A percentile compares a stretch with the other conserved stretches of the same genome.
These are phyloP conservation scores for Nymphicus hollandicus DNA, from an alignment of 2,113 vertebrate species.

Conservation along the genomic window DNA sequence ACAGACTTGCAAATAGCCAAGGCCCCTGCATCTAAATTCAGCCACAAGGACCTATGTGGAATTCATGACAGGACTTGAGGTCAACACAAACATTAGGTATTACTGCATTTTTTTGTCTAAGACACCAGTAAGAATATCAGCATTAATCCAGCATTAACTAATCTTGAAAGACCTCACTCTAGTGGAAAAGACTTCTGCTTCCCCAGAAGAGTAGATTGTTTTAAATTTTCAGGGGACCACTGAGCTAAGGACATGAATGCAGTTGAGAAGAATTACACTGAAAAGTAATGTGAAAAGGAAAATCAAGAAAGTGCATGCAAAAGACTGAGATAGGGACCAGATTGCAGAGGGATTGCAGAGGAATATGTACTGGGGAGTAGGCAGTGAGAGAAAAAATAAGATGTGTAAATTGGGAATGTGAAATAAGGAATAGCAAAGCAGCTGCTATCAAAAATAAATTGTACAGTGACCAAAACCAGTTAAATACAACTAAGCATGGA, in stretches of 20 bases:
- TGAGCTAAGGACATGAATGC: background rate
- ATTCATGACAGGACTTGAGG: background rate
- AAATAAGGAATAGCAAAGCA: conserved; percentile 27
- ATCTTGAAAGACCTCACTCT: background rate
- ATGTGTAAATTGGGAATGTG: background rate
- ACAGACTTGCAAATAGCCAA: background rate
- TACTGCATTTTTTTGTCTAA: background rate
- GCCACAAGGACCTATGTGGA: background rate
- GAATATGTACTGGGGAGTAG: conserved; percentile 24
- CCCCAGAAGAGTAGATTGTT: background rate
- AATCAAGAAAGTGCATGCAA: background rate
- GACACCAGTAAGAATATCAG: background rate
- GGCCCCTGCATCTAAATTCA: background rate
- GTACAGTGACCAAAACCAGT: background rate
- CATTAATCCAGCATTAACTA: background rate
- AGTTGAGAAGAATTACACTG: background rate
- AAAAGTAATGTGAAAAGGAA: background rate
- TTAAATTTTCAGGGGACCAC: background rate
- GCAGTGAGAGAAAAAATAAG: conserved; percentile 32
- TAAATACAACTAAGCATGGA: background rate
- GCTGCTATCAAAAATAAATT: conserved; percentile 13
- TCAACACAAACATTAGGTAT: background rate
- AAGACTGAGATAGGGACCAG: background rate
- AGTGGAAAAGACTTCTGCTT: background rate
- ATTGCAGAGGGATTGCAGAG: conserved; percentile 38